phyloP scores from a whole-genome alignment of 2,113 vertebrate genomes.

The Channa argus region DNA sequence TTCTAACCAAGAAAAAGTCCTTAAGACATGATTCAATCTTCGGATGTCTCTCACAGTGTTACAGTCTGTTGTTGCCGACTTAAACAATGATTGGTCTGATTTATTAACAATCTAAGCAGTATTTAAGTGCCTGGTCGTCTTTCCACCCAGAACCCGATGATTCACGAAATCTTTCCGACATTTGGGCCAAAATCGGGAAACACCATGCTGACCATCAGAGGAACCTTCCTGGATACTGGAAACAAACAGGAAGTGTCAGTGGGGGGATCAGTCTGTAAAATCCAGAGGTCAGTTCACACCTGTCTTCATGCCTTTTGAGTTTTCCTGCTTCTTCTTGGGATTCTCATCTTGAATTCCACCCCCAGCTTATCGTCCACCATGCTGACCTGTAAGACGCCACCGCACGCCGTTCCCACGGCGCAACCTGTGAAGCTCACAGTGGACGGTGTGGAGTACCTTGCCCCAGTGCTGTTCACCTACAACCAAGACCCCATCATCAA shows the following conservation, averaged over 20 bases:
- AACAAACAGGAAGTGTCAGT: slow-evolving; percentile 88
- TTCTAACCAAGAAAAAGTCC: no score
- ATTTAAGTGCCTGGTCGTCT: neutral
- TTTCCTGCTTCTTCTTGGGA: neutral
- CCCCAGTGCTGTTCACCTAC: slow-evolving; percentile 86
- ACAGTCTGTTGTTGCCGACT: no score
- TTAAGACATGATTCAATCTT: no score
- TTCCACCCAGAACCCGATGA: slow-evolving; percentile 86
- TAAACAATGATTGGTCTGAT: no score
- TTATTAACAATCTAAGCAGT: neutral
- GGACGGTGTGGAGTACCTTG: slow-evolving; percentile 84
- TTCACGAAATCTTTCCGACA: slow-evolving; percentile 90
- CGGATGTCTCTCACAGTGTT: no score
- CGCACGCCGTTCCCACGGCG: slow-evolving; percentile 79
- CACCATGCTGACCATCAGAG: slow-evolving; percentile 91
- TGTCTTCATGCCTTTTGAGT: no score
- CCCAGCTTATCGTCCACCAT: slow-evolving; percentile 64
- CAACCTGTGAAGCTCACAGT: slow-evolving; percentile 87
- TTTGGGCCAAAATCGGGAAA: slow-evolving; percentile 94
- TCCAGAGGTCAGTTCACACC: slow-evolving; percentile 87
- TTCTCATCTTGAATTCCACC: neutral
- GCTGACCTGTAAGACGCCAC: slow-evolving; percentile 91
- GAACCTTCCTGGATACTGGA: slow-evolving; percentile 89
- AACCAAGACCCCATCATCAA: slow-evolving; percentile 90
- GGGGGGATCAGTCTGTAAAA: slow-evolving; percentile 86